A percentile compares a stretch with the other conserved stretches of the same genome.
Conservation (phyloP, 2,888 invertebrate genomes). For the Drosophila parthenogenetica region DNA sequence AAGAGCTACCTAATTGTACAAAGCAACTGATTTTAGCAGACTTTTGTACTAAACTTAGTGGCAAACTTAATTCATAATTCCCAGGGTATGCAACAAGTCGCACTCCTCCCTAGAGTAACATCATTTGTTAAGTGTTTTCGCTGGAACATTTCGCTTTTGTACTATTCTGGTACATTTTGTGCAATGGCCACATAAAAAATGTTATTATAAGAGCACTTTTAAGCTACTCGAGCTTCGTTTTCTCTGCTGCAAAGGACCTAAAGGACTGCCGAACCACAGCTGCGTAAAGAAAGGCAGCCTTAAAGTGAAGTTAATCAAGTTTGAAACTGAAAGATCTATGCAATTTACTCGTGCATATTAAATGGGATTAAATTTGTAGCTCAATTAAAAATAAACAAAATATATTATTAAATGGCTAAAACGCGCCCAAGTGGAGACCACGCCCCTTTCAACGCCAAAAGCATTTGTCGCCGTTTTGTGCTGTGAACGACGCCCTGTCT, state of each 20-base stretch:
- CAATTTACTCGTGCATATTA: conserved; percentile 25
- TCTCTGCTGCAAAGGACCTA: too few species aligned
- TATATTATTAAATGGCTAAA: conserved; percentile 2
- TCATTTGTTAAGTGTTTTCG: conserved; percentile 30
- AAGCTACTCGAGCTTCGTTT: conserved; percentile 26
- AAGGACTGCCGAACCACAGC: not conserved
- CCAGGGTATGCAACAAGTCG: not conserved
- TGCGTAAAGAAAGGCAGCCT: not conserved
- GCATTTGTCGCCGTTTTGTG: conserved; percentile 25
- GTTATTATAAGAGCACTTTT: conserved; percentile 39
- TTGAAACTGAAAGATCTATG: conserved; percentile 1
- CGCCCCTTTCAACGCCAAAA: conserved; percentile 28
- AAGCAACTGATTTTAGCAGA: too few species aligned
- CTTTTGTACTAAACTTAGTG: too few species aligned
- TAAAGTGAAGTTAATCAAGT: not conserved
- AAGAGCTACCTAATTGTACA: not conserved
- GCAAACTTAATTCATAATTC: too few species aligned
- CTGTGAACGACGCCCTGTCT: conserved; percentile 7
- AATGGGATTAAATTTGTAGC: conserved; percentile 42
- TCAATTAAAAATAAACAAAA: conserved; percentile 50
- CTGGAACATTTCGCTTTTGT: conserved; percentile 34
- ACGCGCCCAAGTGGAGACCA: conserved; percentile 33
- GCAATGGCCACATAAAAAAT: conserved; percentile 42
- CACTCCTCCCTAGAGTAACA: not conserved
- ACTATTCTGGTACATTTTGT: conserved; percentile 39